A percentile compares a stretch with the other conserved stretches of the same genome.
Conservation (phyloP, 2,888 invertebrate genomes). For the Anorthoa munda region DNA sequence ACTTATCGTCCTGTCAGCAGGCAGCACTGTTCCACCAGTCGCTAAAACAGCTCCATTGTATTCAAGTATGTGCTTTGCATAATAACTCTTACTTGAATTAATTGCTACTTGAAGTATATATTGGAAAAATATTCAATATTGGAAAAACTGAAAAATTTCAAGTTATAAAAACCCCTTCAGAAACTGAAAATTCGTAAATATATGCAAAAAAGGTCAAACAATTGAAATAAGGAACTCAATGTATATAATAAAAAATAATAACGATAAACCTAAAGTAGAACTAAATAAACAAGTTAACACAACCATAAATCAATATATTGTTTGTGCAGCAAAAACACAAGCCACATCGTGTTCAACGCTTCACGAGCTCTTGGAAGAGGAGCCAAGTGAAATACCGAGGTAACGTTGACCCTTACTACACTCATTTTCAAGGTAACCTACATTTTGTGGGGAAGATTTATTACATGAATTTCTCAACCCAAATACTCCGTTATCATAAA, state of each 20-base stretch:
- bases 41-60: slow-evolving; percentile 85
- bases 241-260: no score
- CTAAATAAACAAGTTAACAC: neutral
- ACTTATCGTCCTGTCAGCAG: slow-evolving; percentile 86
- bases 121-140: no score
- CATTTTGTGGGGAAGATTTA: slow-evolving; percentile 49
- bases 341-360: slow-evolving; percentile 90
- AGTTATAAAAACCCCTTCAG: no score
- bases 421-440: slow-evolving; percentile 53
- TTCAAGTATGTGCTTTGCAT: slow-evolving; percentile 78
- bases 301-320: slow-evolving; percentile 29
- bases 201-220: no score
- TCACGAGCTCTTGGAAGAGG: slow-evolving; percentile 88
- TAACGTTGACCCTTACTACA: slow-evolving; percentile 66
- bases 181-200: no score
- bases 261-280: neutral
- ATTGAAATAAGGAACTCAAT: no score
- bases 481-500: slow-evolving; percentile 54
- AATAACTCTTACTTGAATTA: no score
- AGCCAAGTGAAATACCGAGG: slow-evolving; percentile 89
- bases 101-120: no score
- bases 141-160: no score
- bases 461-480: slow-evolving; percentile 42
- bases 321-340: slow-evolving; percentile 85
- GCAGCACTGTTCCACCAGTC: slow-evolving; percentile 82